Evolutionary conservation across 2,113 vertebrate species (phyloP).

Genomic region (Brachionichthys hirsutus): DNA sequence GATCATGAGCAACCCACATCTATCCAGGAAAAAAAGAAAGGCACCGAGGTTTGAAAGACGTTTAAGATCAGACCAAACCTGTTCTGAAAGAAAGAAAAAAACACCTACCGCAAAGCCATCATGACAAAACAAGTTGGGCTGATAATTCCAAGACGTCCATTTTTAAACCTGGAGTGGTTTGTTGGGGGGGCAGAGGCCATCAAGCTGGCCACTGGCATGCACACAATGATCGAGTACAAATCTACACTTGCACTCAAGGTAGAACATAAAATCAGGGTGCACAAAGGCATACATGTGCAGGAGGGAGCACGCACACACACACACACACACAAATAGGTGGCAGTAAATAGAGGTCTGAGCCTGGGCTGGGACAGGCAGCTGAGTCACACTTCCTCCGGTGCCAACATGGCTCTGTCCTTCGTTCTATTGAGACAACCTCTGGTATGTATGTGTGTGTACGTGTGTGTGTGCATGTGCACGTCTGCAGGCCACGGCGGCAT

Average conservation of each 20-base stretch:
- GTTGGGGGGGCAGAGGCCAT: slow-evolving; percentile 67
- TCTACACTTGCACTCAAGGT: slow-evolving; percentile 6
- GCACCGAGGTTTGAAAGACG: slow-evolving; percentile 34
- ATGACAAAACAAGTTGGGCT: slow-evolving; percentile 82
- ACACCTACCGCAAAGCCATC: slow-evolving; percentile 75
- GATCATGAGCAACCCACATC: slow-evolving; percentile 16
- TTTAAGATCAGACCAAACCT: slow-evolving; percentile 72
- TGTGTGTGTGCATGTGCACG: slow-evolving; percentile 61
- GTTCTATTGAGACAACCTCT: slow-evolving; percentile 74
- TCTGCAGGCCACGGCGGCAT: slow-evolving; percentile 47
- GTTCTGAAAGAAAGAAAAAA: slow-evolving; percentile 57
- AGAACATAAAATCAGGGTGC: neutral
- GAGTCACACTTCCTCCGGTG: slow-evolving; percentile 73
- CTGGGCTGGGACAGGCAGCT: slow-evolving; percentile 65
- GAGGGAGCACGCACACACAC: slow-evolving; percentile 7
- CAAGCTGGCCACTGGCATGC: slow-evolving; percentile 53
- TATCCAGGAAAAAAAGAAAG: slow-evolving; percentile 24
- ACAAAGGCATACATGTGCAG: neutral
- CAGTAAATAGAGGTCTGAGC: slow-evolving; percentile 21
- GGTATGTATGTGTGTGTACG: slow-evolving; percentile 62
- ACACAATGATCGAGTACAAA: slow-evolving; percentile 27
- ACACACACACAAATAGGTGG: slow-evolving; percentile 20
- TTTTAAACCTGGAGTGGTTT: slow-evolving; percentile 74
- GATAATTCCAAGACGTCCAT: slow-evolving; percentile 79
- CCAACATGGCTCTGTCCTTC: slow-evolving; percentile 64